phyloP scores from a whole-genome alignment of 2,797 vertebrate genomes.

The Merluccius polli region DNA sequence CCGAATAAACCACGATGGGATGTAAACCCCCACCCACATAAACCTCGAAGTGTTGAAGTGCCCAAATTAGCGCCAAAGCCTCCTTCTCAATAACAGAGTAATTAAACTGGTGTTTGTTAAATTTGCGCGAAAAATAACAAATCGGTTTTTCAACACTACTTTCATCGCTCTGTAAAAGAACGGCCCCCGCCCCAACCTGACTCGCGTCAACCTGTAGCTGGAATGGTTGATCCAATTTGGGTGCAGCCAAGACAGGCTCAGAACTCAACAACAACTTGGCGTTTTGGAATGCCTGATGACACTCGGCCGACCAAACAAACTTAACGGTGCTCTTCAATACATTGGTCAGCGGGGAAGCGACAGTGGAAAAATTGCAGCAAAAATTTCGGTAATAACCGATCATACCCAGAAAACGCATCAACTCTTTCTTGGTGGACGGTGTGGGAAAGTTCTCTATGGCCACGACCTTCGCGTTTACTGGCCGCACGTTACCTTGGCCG shows the following conservation, averaged over 20 bases:
- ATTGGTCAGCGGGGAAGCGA: not conserved
- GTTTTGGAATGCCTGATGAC: not conserved
- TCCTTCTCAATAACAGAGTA: not conserved
- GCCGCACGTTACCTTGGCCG: not conserved
- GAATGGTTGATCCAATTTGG: not conserved
- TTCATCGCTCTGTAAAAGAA: not conserved
- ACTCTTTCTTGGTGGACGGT: not conserved
- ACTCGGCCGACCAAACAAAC: constrained; percentile 1
- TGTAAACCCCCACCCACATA: too few species aligned
- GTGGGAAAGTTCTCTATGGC: not conserved
- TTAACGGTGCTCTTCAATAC: not conserved
- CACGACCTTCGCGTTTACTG: not conserved
- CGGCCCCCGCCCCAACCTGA: too few species aligned
- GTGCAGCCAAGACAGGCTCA: not conserved
- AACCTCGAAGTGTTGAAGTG: too few species aligned
- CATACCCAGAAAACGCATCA: too few species aligned
- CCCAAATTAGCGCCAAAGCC: too few species aligned
- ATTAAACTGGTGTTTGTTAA: not conserved
- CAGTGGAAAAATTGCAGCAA: not conserved
- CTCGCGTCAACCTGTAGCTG: too few species aligned
- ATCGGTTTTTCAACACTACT: not conserved
- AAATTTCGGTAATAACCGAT: not conserved
- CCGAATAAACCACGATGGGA: not conserved
- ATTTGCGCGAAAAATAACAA: not conserved
- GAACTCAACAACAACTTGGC: not conserved